Base-by-base conservation (phyloP, 2,888 invertebrate genomes). In the Branchipolynoe longqiensis region DNA sequence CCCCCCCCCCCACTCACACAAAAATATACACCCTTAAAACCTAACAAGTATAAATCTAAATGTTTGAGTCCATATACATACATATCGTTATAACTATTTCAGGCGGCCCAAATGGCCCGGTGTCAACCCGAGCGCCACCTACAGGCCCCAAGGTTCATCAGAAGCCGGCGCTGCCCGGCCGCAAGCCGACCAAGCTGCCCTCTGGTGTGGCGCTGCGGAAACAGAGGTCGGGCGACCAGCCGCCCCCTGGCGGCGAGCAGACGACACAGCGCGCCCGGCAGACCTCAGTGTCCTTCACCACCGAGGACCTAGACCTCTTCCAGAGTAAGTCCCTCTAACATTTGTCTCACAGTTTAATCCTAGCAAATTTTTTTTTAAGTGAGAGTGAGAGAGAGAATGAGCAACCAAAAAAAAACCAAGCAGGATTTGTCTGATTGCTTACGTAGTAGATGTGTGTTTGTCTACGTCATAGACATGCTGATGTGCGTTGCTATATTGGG, bases 301-400 rank as follows among this genome's bases (percentile, higher is more conserved):
- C 83, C 28, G 83, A 83, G 62, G 83, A 83, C 41, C 83, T 83
- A 41, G 83, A 83, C 40, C 83, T 83, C 38, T 83, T 83, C 40
- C 83, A 83, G 22, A 36, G 83, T 83, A 41, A 83, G 83, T 83
- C 25, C 14, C 62, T 12, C 62, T 62, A 28, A 31, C 14, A 14
- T 62, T n/a, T n/a, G 22, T 58, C 58, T 58, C 25, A n/a, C 4
- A 14, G 12, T 58, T 58, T 14, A n/a, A 58, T 58, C 8, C 12
- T n/a, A n/a, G n/a, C n/a, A n/a, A n/a, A n/a, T n/a, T n/a, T n/a
- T n/a, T n/a, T n/a, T n/a, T n/a, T n/a, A n/a, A n/a, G n/a, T n/a
- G n/a, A n/a, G n/a, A n/a, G n/a, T n/a, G n/a, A n/a, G n/a, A n/a
- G n/a, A n/a, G n/a, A n/a, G n/a, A n/a, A n/a, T n/a, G n/a, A n/a